Conservation (phyloP, 1,140 invertebrate genomes). For the Micrasema minimum region DNA sequence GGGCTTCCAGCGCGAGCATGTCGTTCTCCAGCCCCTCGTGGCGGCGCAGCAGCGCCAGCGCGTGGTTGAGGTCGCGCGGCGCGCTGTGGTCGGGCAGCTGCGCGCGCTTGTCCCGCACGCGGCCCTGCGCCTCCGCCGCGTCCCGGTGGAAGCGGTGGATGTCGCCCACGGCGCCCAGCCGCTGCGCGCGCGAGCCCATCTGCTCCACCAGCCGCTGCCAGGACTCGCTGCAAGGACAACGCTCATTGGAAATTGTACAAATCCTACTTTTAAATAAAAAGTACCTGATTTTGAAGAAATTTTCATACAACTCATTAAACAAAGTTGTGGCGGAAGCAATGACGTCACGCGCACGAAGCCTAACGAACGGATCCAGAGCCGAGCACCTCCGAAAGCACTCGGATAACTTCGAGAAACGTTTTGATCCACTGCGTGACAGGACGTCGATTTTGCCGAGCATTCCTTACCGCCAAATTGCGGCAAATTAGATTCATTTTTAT, state of each 20-base stretch:
- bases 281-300: no score
- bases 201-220: conserved; percentile 91
- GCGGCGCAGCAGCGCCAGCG: conserved; percentile 82
- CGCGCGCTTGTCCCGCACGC: conserved; percentile 70
- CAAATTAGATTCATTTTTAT: no score
- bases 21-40: conserved; percentile 97
- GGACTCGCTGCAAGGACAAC: conserved; percentile 78
- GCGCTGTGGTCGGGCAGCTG: conserved; percentile 54
- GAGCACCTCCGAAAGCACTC: no score
- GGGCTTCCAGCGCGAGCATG: conserved; percentile 91
- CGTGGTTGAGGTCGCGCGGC: conserved; percentile 85
- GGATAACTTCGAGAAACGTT: no score
- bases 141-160: conserved; percentile 97
- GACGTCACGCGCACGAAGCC: no score
- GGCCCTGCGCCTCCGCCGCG: conserved; percentile 89
- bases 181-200: conserved; percentile 85
- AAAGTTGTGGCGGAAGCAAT: no score
- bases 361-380: no score
- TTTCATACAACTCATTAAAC: no score
- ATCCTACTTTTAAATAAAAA: no score
- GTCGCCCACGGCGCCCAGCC: conserved; percentile 91
- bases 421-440: no score
- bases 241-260: conserved; percentile 13
- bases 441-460: no score
- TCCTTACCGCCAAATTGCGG: no score